Base-by-base conservation (phyloP, 2,113 vertebrate genomes). In the Eulacestoma nigropectus region DNA sequence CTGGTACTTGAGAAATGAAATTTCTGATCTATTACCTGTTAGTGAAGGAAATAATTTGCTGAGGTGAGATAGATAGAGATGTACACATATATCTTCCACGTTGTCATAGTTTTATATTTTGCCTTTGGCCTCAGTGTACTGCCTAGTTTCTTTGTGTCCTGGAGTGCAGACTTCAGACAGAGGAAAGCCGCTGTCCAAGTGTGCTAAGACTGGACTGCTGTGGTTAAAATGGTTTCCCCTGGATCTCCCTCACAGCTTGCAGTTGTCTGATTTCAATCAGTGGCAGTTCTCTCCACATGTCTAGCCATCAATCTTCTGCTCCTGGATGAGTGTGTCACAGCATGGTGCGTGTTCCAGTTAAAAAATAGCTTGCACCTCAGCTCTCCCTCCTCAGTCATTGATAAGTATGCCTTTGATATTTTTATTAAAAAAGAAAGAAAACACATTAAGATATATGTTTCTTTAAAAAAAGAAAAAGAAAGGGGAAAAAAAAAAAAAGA, bases 191-290 rank as follows among this genome's bases (percentile, higher is more conserved):
- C 95, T 37, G 87, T 97, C 93, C 97, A 73, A 97, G 96, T 88
- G 96, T 83, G 95, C 93, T 93, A 90, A 95, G 97, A 94, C 90
- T 57, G 94, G 95, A 95, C 85, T 96, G 95, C 97, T 97, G 98
- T 93, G 98, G 98, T 98, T 98, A 96, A 95, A 96, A 97, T 94
- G 98, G 94, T 97, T 97, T 98, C 97, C 97, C 97, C 94, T 96
- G 96, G 85, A 98, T 97, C 96, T 97, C 97, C 90, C 93, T 97
- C 97, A 93, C 97, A 97, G 98, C 97, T 95, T 97, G 98, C 98
- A 98, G 98, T 98, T 98, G 98, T 98, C 98, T 98, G 98, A 98
- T 98, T 98, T 98, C 98, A 98, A 98, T 98, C 98, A 98, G 97
- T 93, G 97, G 97, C 97, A 96, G 97, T 93, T 98, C 98, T 97